These are phyloP conservation scores for Urocynchramus pylzowi DNA, from an alignment of 2,113 vertebrate genomes.

Conservation along the genomic window DNA sequence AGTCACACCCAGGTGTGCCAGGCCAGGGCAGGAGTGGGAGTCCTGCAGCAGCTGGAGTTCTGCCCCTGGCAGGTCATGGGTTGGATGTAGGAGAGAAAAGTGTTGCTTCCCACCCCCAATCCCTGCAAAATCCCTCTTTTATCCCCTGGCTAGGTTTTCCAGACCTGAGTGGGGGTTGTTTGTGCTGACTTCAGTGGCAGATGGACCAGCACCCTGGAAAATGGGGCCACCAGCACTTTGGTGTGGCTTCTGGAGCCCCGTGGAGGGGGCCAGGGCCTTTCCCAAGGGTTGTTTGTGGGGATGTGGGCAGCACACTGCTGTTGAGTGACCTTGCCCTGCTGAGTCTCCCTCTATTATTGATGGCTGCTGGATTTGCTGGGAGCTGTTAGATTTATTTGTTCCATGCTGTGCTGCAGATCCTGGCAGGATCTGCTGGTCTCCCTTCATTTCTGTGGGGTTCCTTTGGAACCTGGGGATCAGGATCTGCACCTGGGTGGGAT, in stretches of 20 bases:
- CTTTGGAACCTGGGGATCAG: not conserved
- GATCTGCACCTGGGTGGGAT: not conserved
- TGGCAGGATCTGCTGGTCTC: not conserved
- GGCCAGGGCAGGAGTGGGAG: not conserved
- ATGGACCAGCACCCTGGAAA: not conserved
- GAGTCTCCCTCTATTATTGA: not conserved
- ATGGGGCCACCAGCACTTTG: accelerated
- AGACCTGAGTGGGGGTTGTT: not conserved
- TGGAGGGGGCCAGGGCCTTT: not conserved
- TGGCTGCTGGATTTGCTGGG: not conserved
- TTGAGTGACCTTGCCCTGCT: not conserved
- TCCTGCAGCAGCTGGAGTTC: not conserved
- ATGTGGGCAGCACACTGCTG: not conserved
- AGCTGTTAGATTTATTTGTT: not conserved
- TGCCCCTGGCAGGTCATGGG: not conserved
- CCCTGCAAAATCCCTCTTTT: not conserved
- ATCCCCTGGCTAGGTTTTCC: not conserved
- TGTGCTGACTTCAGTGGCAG: not conserved
- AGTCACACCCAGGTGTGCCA: not conserved
- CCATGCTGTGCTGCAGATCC: not conserved
- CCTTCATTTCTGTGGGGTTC: not conserved
- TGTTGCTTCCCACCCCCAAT: accelerated
- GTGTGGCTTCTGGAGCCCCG: not conserved
- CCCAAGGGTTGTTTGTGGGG: not conserved
- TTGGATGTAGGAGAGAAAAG: not conserved